Conservation (phyloP, 2,797 vertebrate genomes). For the Capromys pilorides region DNA sequence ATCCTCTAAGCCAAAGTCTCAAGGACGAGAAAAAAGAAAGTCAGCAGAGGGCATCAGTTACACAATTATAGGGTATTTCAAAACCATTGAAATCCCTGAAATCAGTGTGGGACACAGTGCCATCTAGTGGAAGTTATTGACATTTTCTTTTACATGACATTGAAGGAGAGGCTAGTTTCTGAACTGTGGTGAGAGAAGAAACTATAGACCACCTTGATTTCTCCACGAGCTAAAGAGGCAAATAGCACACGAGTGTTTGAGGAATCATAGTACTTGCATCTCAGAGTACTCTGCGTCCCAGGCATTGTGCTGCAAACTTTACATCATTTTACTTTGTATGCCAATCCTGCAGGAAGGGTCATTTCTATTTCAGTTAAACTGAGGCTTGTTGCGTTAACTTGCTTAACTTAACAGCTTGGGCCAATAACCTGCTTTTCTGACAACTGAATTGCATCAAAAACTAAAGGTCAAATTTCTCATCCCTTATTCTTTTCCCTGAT, state of each 20-base stretch:
- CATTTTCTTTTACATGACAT: conserved; percentile 8
- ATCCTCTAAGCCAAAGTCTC: conserved; percentile 42
- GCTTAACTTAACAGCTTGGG: neutral
- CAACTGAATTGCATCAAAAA: neutral
- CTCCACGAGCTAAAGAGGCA: neutral
- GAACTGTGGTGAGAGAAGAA: conserved; percentile 41
- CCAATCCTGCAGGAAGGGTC: neutral
- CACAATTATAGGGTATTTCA: conserved; percentile 4
- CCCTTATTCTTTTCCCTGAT: neutral
- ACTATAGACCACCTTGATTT: neutral
- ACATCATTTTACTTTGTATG: neutral
- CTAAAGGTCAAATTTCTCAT: neutral
- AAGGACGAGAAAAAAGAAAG: conserved; percentile 44
- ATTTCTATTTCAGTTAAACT: neutral
- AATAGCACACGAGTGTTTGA: neutral
- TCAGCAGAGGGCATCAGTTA: conserved; percentile 76
- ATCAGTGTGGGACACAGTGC: conserved; percentile 38
- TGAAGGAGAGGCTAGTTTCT: neutral
- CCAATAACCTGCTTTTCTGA: neutral
- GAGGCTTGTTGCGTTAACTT: neutral
- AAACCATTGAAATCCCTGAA: neutral
- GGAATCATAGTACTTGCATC: neutral
- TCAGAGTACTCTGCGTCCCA: neutral
- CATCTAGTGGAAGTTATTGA: conserved; percentile 69
- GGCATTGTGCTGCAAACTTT: neutral